Evolutionary conservation across 2,113 vertebrate genomes (phyloP).

Genomic region (Herpetotheres cachinnans): DNA sequence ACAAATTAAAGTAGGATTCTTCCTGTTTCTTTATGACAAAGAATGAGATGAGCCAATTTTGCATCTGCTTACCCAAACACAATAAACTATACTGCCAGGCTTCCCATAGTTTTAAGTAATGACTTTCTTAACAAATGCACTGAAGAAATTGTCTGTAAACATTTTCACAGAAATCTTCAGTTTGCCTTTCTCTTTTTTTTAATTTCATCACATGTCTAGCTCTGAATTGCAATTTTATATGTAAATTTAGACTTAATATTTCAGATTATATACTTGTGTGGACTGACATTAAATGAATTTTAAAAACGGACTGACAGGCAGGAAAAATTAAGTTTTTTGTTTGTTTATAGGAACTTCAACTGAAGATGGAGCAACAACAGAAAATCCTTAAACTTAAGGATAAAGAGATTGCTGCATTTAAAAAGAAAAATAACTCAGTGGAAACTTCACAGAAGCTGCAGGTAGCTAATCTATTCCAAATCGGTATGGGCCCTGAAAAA

Average conservation of each 20-base stretch:
- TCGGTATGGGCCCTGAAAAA: not conserved
- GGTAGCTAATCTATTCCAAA: constrained; percentile 20
- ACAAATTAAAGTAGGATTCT: constrained; percentile 74
- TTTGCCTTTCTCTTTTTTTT: not conserved
- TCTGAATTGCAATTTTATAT: not conserved
- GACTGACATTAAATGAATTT: not conserved
- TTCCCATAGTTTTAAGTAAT: not conserved
- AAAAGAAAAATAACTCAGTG: constrained; percentile 25
- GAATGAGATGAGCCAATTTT: not conserved
- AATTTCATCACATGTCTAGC: not conserved
- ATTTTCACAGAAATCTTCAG: not conserved
- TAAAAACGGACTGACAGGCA: not conserved
- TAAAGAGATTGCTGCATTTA: constrained; percentile 66
- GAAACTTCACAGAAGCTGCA: constrained; percentile 46
- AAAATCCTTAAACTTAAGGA: constrained; percentile 67
- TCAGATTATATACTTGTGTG: not conserved
- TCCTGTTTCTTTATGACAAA: not conserved
- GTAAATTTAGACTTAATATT: not conserved
- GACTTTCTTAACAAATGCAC: not conserved
- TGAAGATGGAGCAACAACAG: constrained; percentile 68
- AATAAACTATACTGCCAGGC: not conserved
- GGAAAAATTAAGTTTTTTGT: not conserved
- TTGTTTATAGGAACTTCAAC: constrained; percentile 73
- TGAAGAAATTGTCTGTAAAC: not conserved
- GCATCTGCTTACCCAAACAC: not conserved